Percentiles rank a stretch among this genome's conserved stretches.
phyloP scores from a whole-genome alignment of 2,797 vertebrate genomes.

The Megalops cyprinoides region DNA sequence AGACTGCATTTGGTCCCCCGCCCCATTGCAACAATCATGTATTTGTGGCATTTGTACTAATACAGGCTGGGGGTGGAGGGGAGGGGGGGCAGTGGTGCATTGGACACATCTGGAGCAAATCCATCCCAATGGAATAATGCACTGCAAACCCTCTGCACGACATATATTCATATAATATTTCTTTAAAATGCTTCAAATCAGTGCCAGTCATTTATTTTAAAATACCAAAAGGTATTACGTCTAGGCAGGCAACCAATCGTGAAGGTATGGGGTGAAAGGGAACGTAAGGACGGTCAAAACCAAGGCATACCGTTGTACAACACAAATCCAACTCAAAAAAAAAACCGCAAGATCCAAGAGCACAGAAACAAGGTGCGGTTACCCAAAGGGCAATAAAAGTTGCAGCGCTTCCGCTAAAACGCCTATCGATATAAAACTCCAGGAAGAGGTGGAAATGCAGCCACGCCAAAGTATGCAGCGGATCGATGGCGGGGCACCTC shows the following conservation, averaged over 20 bases:
- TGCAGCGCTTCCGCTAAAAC: neutral
- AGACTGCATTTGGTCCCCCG: slow-evolving; percentile 41
- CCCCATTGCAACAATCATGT: no score
- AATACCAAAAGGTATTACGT: no score
- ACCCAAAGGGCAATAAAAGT: neutral
- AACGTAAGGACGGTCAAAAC: neutral
- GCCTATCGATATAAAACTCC: neutral
- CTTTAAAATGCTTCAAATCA: no score
- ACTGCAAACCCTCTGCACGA: neutral
- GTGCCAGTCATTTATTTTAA: no score
- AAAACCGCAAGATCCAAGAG: neutral
- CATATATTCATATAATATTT: no score
- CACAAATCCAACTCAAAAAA: neutral
- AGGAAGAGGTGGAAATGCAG: neutral
- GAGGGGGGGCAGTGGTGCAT: neutral
- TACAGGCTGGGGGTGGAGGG: neutral
- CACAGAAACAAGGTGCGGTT: slow-evolving; percentile 3
- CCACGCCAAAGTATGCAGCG: neutral
- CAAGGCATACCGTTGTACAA: neutral
- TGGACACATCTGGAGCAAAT: neutral
- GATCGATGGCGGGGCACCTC: neutral
- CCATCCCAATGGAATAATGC: neutral
- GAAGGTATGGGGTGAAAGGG: neutral
- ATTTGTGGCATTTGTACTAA: neutral
- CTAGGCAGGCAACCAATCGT: neutral